Evolutionary conservation across 2,797 vertebrate species (phyloP), one percentile per base, ranked within the genome.

Genomic region (Coracias cyanogaster): DNA sequence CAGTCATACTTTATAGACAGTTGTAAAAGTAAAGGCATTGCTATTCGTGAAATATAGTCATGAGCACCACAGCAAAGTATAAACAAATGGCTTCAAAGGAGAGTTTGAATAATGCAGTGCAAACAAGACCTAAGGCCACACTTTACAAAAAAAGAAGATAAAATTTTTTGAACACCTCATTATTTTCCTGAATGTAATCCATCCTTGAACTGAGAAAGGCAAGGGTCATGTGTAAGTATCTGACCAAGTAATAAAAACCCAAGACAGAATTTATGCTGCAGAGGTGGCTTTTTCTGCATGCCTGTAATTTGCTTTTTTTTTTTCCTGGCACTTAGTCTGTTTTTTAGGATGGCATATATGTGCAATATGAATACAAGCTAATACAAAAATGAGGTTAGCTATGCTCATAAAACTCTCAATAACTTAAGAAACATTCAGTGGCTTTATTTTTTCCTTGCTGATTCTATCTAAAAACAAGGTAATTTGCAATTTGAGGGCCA

Each of bases 81-180:
- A 89, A 95, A 93, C 48, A 84, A 96, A 82, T 66, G 8, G 6
- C 20, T 93, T 96, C 78, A 70, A 79, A 82, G 25, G 4, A 37
- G 8, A 86, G 61, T 22, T 80, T 92, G 71, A 88, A 66, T 84
- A 86, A 82, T 10, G 25, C 5, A 58, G 26, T 66, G 15, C 43
- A 82, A 86, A 76, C 31, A 83, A 94, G 49, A 71, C 31, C 41
- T 64, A 73, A 64, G 48, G 52, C 25, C 54, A 62, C 13, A 43
- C 39, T 48, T 71, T 20, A 33, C 12, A 74, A 71, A 85, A 79
- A 76, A 48, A 43, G 8, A 73, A 62, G 7, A 82, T 5, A 45
- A 66, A 71, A 22, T 6, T 6, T 15, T 13, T 46, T 73, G 4
- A 71, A 39, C 13, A 81, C 15, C 6, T 78, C 35, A 25, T 92